Conservation (phyloP, 2,113 vertebrate species). For the Synodontis membranacea region DNA sequence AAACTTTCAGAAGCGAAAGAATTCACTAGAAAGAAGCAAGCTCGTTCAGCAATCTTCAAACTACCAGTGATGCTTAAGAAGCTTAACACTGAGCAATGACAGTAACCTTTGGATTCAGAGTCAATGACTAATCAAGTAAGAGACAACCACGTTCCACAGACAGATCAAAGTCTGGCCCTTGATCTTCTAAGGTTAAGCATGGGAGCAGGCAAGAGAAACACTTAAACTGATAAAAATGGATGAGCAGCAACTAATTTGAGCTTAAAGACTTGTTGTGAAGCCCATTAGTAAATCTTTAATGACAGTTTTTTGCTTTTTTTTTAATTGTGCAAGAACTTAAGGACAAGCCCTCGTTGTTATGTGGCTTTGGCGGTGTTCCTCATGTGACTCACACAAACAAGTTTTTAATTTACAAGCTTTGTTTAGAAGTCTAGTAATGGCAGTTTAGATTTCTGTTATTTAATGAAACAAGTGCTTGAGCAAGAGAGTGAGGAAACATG, state of each 20-base stretch:
- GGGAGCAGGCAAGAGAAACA: background rate
- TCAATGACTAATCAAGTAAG: background rate
- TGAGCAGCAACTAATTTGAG: background rate
- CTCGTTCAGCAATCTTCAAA: background rate
- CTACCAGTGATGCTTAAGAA: background rate
- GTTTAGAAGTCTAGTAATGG: background rate
- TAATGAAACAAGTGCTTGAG: background rate
- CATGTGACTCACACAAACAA: background rate
- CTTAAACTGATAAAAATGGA: background rate
- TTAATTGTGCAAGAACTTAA: background rate
- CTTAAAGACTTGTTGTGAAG: background rate
- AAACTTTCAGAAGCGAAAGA: background rate
- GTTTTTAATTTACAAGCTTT: background rate
- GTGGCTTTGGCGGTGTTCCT: background rate
- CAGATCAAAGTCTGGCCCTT: conserved; percentile 20
- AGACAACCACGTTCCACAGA: background rate
- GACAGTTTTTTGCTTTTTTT: background rate
- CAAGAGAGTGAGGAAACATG: background rate
- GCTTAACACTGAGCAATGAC: background rate
- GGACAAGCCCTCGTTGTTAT: background rate
- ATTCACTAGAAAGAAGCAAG: background rate
- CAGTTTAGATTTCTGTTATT: background rate
- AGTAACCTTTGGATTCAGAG: conserved; percentile 23
- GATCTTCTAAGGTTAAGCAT: background rate
- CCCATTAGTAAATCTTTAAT: background rate